Conservation (phyloP, 2,797 vertebrate species). For the Epinephelus coioides region DNA sequence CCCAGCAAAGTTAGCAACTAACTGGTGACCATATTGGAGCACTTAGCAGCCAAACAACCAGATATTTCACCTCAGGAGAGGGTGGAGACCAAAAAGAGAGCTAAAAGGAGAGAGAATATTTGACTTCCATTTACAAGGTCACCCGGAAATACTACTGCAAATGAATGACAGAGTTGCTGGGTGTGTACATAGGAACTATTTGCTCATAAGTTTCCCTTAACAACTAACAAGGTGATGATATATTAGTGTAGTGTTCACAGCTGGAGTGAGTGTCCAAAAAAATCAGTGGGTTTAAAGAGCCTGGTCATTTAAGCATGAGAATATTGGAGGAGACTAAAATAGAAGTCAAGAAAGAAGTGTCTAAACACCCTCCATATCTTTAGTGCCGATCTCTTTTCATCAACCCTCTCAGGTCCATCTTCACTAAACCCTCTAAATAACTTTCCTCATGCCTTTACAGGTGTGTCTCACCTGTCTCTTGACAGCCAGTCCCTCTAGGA, state of each 20-base stretch:
- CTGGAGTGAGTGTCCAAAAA: not conserved
- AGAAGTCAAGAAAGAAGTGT: not conserved
- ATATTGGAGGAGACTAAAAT: not conserved
- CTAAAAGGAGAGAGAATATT: not conserved
- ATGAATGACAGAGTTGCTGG: not conserved
- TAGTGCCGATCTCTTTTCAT: not conserved
- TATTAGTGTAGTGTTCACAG: not conserved
- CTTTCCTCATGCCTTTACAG: not conserved
- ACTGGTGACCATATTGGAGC: not conserved
- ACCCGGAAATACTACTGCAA: not conserved
- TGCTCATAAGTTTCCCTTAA: not conserved
- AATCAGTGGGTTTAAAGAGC: not conserved
- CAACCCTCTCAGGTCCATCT: not conserved
- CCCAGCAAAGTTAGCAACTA: not conserved
- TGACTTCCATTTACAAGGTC: not conserved
- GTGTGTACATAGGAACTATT: not conserved
- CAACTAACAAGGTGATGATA: not conserved
- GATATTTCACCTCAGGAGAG: not conserved
- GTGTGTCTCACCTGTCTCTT: not conserved
- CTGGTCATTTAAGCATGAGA: not conserved
- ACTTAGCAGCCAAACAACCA: conserved; percentile 1
- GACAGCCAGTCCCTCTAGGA: not conserved
- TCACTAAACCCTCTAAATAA: not conserved
- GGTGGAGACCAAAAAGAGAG: not conserved
- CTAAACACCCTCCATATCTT: not conserved